phyloP scores from a whole-genome alignment of 1,140 invertebrate genomes.

The Acyrthosiphon pisum region DNA sequence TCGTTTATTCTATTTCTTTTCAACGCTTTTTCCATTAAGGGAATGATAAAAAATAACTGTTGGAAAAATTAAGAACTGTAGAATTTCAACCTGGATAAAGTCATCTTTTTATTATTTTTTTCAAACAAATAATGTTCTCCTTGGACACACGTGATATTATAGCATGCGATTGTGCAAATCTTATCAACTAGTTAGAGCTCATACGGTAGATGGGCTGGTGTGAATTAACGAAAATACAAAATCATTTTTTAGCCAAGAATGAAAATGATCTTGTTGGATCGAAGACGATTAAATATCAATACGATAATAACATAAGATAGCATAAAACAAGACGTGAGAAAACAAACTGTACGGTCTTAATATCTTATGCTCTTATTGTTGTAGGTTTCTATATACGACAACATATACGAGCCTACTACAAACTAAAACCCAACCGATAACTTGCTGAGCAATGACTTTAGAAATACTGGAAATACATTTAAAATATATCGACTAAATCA shows the following conservation, averaged over 20 bases:
- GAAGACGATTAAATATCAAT: not conserved
- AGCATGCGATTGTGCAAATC: not conserved
- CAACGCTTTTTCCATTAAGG: not conserved
- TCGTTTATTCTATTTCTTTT: not conserved
- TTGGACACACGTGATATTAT: not conserved
- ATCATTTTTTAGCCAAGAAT: not conserved
- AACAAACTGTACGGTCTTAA: not conserved
- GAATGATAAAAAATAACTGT: slow-evolving; percentile 7
- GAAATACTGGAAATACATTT: too few species aligned
- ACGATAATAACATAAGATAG: not conserved
- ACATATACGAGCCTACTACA: not conserved
- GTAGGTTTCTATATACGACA: not conserved
- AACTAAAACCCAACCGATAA: not conserved
- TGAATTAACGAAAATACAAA: not conserved
- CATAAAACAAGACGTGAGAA: too few species aligned
- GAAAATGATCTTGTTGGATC: too few species aligned
- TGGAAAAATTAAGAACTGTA: not conserved
- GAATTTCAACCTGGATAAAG: not conserved
- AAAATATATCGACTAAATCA: too few species aligned
- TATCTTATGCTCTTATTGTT: too few species aligned
- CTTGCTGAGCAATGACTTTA: too few species aligned
- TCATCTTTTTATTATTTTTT: not conserved
- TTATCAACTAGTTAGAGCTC: not conserved
- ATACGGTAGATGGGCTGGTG: not conserved
- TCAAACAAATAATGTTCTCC: not conserved